A percentile compares a stretch with the other conserved stretches of the same genome.
These are phyloP conservation scores for Laothoe populi DNA, from an alignment of 2,888 invertebrate genomes.

Conservation along the genomic window DNA sequence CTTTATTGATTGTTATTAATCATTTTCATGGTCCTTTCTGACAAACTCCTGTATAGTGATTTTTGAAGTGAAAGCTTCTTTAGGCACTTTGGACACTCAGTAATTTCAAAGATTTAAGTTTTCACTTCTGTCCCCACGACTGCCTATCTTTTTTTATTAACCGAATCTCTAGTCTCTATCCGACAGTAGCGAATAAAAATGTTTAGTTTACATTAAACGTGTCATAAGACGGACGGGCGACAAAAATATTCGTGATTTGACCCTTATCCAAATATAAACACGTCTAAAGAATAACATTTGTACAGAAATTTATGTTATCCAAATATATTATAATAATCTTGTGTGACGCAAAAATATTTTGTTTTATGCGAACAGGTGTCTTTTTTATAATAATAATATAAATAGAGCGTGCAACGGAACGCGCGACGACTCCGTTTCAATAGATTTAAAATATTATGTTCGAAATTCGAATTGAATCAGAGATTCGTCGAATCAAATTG, in stretches of 20 bases:
- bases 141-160: too few relatives aligned
- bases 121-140: too few relatives aligned
- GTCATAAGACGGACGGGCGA: neutral
- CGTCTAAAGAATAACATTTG: constrained; percentile 19
- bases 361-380: constrained; percentile 42
- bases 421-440: constrained; percentile 2
- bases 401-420: constrained; percentile 17
- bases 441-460: neutral
- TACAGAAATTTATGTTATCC: constrained; percentile 31
- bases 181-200: neutral
- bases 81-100: too few relatives aligned
- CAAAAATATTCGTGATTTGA: neutral
- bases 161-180: too few relatives aligned
- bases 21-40: too few relatives aligned
- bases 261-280: constrained; percentile 29
- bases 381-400: constrained; percentile 24
- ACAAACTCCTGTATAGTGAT: too few relatives aligned
- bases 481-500: too few relatives aligned
- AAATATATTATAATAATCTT: constrained; percentile 33
- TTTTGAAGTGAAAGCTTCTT: too few relatives aligned
- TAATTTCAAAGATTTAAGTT: too few relatives aligned
- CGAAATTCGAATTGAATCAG: too few relatives aligned
- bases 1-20: too few relatives aligned
- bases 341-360: constrained; percentile 38
- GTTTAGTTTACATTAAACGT: neutral